Percentiles rank a stretch among this genome's conserved stretches.
phyloP scores from a whole-genome alignment of 2,113 vertebrate genomes.

The Actenoides hombroni region DNA sequence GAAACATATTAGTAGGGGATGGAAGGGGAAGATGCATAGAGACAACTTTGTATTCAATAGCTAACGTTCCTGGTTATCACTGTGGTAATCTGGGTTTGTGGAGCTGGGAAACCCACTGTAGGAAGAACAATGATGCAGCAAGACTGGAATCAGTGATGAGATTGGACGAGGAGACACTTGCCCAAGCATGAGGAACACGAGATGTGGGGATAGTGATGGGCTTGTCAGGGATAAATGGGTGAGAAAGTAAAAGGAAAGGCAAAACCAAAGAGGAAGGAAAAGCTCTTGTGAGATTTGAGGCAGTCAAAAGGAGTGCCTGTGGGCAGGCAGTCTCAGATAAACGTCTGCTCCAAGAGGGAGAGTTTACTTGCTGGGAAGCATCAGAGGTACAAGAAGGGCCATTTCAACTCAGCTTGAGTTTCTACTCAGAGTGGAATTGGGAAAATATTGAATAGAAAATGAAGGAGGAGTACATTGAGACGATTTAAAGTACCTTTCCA shows the following conservation, averaged over 20 bases:
- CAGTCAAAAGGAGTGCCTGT: background rate
- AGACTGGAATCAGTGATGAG: background rate
- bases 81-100: background rate
- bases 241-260: background rate
- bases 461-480: background rate
- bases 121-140: background rate
- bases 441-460: background rate
- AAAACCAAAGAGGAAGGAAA: background rate
- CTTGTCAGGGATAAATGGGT: background rate
- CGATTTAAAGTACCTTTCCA: background rate
- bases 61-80: background rate
- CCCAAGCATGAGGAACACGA: background rate
- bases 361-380: background rate
- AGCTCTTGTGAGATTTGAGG: background rate
- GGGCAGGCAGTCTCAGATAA: background rate
- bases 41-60: background rate
- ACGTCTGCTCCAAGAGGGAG: background rate
- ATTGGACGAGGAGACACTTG: background rate
- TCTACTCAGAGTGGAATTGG: background rate
- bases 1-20: background rate
- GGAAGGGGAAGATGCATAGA: background rate
- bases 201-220: background rate
- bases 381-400: background rate
- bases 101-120: background rate
- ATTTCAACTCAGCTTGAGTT: background rate